These are phyloP conservation scores for Acestrorhynchus altus DNA, from an alignment of 2,797 vertebrate species.

Conservation along the genomic window DNA sequence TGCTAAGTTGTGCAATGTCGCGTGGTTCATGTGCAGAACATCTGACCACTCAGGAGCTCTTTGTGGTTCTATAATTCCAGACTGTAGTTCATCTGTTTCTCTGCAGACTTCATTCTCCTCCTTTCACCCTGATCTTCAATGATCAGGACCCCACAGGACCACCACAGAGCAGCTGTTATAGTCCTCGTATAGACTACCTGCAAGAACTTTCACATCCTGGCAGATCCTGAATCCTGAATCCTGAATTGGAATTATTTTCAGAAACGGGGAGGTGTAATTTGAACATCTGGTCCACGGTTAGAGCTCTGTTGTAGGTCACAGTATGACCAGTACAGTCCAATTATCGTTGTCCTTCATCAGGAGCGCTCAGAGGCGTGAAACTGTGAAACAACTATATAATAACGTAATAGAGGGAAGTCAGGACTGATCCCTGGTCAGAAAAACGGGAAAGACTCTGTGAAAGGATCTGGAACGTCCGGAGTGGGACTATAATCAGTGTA, in stretches of 20 bases:
- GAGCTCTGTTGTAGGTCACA: not conserved
- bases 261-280: conserved; percentile 24
- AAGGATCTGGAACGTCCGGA: not conserved
- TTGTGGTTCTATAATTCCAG: too few species aligned
- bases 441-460: not conserved
- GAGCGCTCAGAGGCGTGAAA: conserved; percentile 3
- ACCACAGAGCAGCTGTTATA: too few species aligned
- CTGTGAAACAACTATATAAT: not conserved
- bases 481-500: not conserved
- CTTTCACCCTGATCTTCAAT: too few species aligned
- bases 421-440: not conserved
- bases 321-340: conserved; percentile 15
- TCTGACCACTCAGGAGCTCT: too few species aligned
- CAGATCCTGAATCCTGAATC: not conserved
- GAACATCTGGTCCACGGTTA: conserved; percentile 33
- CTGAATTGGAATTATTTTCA: not conserved
- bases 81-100: too few species aligned
- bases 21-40: not conserved
- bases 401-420: not conserved
- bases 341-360: conserved; percentile 12
- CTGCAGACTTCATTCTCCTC: too few species aligned
- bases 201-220: too few species aligned
- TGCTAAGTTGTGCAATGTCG: not conserved
- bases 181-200: too few species aligned
- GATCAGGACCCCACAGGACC: too few species aligned